Evolutionary conservation across 2,113 vertebrate species (phyloP), one percentile per base, ranked within the genome.

Genomic region (Cavia porcellus): DNA sequence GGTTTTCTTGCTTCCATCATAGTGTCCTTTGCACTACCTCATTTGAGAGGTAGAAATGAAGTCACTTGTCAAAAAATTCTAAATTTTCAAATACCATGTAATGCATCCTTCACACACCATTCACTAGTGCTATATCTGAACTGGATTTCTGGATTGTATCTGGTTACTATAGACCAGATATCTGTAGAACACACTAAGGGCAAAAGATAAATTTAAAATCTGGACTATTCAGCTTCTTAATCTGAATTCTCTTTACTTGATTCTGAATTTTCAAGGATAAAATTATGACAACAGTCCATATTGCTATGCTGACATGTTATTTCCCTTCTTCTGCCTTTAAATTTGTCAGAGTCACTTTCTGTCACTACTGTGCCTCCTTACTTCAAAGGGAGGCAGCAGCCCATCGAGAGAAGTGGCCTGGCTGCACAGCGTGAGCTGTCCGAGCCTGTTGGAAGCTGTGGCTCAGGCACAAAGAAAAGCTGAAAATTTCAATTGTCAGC

Each of bases 221-320:
- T 47, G 64, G 47, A 75, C 96, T 82, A 64, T 90, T 90, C 70
- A 19, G 38, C 57, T 2, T 70, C 30, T 50, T 57, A 68, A 82
- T 75, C 42, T 59, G 74, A 96, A 83, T 74, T 30, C 88, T 32
- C 35, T 92, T 92, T 42, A 86, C 25, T 64, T 91, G 22, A 25
- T 86, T 96, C 64, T 88, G 64, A 95, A 85, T 90, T 96, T 93
- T 95, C 38, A 96, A 84, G 59, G 66, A 70, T 92, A 92, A 90
- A 95, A 62, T 74, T 92, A 47, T 90, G 70, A 52, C 62, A 88
- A 15, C 28, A 87, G 55, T 90, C 10, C 47, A 94, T 9, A 57
- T 61, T 95, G 25, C 81, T 61, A 14, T 85, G n/a, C 75, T 72
- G 70, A 68, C 87, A 17, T 20, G 9, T 89, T 90, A 92, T 82